Percentiles rank a stretch among this genome's conserved stretches.
These are phyloP conservation scores for Euclidia mi DNA, from an alignment of 2,888 invertebrate genomes.

Conservation along the genomic window DNA sequence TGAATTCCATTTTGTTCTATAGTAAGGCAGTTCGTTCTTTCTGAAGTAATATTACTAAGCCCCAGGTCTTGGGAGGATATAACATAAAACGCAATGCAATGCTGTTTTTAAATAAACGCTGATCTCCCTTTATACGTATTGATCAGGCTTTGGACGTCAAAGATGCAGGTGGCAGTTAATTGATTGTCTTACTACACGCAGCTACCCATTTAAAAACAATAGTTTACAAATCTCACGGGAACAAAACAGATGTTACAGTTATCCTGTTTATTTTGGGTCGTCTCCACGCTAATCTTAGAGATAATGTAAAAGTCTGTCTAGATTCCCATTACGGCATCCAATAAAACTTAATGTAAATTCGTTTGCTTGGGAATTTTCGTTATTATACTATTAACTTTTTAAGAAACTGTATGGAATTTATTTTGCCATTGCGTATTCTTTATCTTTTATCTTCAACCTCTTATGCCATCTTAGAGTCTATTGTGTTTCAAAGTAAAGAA, in stretches of 20 bases:
- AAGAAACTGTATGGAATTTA: slow-evolving; percentile 16
- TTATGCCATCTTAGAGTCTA: slow-evolving; percentile 14
- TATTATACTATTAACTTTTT: slow-evolving; percentile 2
- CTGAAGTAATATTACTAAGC: too few relatives aligned
- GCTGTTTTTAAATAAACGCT: too few relatives aligned
- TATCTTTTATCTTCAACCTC: slow-evolving; percentile 19
- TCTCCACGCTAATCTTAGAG: too few relatives aligned
- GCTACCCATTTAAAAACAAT: background rate
- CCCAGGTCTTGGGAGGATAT: too few relatives aligned
- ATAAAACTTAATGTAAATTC: background rate
- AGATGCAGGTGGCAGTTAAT: background rate
- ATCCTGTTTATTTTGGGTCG: background rate
- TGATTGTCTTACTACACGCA: background rate
- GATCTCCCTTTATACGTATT: too few relatives aligned
- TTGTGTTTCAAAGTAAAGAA: slow-evolving; percentile 29
- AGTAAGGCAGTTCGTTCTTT: too few relatives aligned
- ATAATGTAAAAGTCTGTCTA: background rate
- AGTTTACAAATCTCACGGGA: background rate
- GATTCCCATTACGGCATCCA: background rate
- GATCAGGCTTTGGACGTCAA: too few relatives aligned
- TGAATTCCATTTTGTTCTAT: too few relatives aligned
- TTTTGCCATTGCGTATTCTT: slow-evolving; percentile 10
- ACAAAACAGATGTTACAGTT: background rate
- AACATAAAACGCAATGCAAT: too few relatives aligned
- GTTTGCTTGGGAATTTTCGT: background rate